Evolutionary conservation across 2,113 vertebrate species (phyloP).

Genomic region (Lycocorax pyrrhopterus): DNA sequence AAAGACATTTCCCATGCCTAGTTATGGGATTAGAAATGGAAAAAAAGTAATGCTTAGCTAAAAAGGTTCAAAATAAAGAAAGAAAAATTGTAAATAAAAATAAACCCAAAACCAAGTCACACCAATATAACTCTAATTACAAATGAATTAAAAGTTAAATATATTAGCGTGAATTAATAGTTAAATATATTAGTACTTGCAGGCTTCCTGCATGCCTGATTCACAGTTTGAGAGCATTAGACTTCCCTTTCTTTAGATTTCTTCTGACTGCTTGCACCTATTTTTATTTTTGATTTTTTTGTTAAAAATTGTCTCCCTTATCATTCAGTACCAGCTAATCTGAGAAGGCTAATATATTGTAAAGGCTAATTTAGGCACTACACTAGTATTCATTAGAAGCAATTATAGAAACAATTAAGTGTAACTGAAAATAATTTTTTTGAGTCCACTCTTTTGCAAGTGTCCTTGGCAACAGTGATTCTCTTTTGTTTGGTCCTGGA

Average conservation of each 20-base stretch:
- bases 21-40: background rate
- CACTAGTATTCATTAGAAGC: background rate
- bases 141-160: background rate
- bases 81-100: background rate
- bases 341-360: background rate
- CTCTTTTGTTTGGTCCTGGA: background rate
- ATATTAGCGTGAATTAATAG: background rate
- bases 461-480: background rate
- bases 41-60: background rate
- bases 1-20: background rate
- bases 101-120: background rate
- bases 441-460: background rate
- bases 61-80: background rate
- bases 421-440: background rate
- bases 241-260: background rate
- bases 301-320: background rate
- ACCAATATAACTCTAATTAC: background rate
- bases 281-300: background rate
- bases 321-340: background rate
- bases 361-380: background rate
- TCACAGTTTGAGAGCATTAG: background rate
- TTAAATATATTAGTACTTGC: background rate
- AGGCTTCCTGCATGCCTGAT: background rate
- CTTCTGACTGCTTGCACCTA: background rate
- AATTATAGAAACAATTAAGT: background rate